Evolutionary conservation across 2,888 invertebrate species (phyloP), one percentile per base, ranked within the genome.

Genomic region (Cephus rjabovi): DNA sequence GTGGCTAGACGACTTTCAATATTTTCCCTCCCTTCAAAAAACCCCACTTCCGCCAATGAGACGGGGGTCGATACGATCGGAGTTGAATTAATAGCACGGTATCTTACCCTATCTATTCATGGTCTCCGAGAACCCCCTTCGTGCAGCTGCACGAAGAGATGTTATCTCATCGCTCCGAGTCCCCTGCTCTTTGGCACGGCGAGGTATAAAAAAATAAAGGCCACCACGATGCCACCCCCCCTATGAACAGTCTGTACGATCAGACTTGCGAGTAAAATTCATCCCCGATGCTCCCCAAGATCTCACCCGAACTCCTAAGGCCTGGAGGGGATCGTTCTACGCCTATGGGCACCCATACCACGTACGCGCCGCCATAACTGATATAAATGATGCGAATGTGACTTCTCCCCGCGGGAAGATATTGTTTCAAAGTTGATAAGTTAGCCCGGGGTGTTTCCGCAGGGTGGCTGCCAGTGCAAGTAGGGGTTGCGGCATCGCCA

Each of bases 351-450:
- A 77, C 56, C 56, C 23, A 56, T 56, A 23, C 56, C 56, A 23
- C 56, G 56, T 56, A 71, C 31, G 31, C 71, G 30, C 31, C 9
- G 33, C 71, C 76, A 74, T 80, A 83, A 79, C 71, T 75, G 35
- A 79, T 77, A 79, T 81, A 83, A 81, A 81, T 79, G 79, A 80
- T 73, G 75, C 34, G 76, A 80, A 79, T 77, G 80, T 79, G 79
- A 56, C 70, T 76, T 69, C 76, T 77, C 75, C 76, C 79, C 73
- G 73, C 68, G 79, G 79, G 79, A 77, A 76, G 83, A 77, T 82
- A 82, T 84, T 83, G 84, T 82, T 83, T 84, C 80, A 74, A 81
- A 84, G 84, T 84, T 81, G 84, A 84, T 84, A 84, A 81, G 80
- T 83, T 76, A 75, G 70, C 81, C 75, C 79, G 75, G 75, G 73